Evolutionary conservation across 35 echinoderm and acorn worm species (phyloP).

Genomic region (Heliocidaris tuberculata): DNA sequence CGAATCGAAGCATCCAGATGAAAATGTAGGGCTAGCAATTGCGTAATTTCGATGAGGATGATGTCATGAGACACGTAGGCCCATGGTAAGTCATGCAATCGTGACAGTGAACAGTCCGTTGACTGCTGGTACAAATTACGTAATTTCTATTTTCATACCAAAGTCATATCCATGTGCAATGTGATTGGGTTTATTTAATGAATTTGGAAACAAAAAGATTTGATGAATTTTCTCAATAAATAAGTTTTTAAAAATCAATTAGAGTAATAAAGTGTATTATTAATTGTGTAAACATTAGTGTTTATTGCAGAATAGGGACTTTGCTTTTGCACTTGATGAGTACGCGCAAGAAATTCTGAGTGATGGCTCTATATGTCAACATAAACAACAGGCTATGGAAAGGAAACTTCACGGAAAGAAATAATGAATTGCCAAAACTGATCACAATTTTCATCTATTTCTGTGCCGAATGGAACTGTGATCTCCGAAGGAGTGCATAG

Average conservation of each 20-base stretch:
- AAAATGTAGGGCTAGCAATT: background rate
- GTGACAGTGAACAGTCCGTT: background rate
- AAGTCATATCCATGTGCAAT: background rate
- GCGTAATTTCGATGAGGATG: background rate
- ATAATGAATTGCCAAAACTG: background rate
- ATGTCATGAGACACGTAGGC: background rate
- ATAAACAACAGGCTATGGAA: background rate
- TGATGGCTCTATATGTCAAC: background rate
- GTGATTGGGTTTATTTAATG: background rate
- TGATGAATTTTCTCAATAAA: background rate
- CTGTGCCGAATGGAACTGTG: background rate
- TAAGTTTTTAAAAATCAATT: background rate
- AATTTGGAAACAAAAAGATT: background rate
- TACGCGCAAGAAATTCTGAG: background rate
- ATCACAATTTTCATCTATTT: background rate
- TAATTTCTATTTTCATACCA: slow-evolving; percentile 26
- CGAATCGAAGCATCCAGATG: background rate
- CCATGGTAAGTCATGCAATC: background rate
- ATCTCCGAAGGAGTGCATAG: background rate
- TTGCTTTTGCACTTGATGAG: background rate
- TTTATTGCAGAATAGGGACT: background rate
- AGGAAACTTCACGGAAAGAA: background rate
- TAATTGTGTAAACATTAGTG: background rate
- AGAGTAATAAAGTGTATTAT: background rate
- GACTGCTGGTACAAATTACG: background rate